Evolutionary conservation across 2,113 vertebrate species (phyloP).

Genomic region (Puntigrus tetrazona): DNA sequence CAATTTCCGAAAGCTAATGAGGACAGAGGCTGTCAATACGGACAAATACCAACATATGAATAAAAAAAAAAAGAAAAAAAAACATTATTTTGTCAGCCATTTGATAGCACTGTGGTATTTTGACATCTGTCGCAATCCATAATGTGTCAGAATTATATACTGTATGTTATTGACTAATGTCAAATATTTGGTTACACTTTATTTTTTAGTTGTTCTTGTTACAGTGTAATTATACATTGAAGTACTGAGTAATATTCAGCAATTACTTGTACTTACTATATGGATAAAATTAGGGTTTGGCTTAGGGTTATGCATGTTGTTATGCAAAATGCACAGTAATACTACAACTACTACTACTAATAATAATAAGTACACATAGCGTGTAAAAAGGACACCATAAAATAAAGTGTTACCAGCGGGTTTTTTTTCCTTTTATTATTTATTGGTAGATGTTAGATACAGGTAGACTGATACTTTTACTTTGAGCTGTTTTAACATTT

Average conservation of each 20-base stretch:
- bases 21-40: background rate
- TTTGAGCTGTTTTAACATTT: background rate
- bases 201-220: too few relatives aligned
- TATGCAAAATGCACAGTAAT: too few relatives aligned
- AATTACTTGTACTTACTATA: too few relatives aligned
- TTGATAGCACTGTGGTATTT: background rate
- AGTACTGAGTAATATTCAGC: too few relatives aligned
- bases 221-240: too few relatives aligned
- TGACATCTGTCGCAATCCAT: background rate
- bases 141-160: background rate
- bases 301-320: too few relatives aligned
- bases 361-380: too few relatives aligned
- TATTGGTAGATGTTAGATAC: background rate
- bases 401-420: too few relatives aligned
- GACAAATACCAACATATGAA: background rate
- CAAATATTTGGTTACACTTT: background rate
- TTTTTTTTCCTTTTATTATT: too few relatives aligned
- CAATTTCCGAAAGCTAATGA: background rate
- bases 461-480: background rate
- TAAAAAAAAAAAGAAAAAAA: background rate
- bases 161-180: background rate
- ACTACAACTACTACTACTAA: too few relatives aligned
- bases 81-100: background rate
- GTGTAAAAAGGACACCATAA: too few relatives aligned
- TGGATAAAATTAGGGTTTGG: too few relatives aligned